Conservation (phyloP, 1,140 invertebrate genomes). For the Orchesella cincta region DNA sequence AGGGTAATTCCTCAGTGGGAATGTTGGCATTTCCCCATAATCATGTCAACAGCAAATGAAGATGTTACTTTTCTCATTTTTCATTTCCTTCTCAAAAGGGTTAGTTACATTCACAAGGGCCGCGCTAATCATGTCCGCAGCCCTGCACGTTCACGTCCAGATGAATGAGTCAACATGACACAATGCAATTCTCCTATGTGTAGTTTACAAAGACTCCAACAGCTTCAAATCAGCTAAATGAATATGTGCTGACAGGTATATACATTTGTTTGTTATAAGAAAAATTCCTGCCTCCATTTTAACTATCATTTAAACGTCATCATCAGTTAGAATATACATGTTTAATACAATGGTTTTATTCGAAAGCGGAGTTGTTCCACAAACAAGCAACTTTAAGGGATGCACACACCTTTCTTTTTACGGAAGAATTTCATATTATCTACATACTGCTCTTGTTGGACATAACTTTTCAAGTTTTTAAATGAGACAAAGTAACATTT, state of each 20-base stretch:
- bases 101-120: too few species aligned
- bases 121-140: not conserved
- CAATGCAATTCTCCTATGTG: too few species aligned
- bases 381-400: too few species aligned
- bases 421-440: too few species aligned
- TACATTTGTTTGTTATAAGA: not conserved
- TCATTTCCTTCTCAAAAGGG: not conserved
- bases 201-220: not conserved
- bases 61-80: not conserved
- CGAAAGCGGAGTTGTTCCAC: too few species aligned
- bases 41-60: not conserved
- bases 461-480: too few species aligned
- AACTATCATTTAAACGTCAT: not conserved
- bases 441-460: too few species aligned
- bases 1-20: not conserved
- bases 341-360: too few species aligned
- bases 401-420: too few species aligned
- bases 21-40: not conserved
- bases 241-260: not conserved
- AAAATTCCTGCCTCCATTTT: constrained; percentile 2
- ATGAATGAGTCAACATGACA: too few species aligned
- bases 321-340: too few species aligned
- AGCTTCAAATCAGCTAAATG: not conserved
- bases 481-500: too few species aligned
- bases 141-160: not conserved